Evolutionary conservation across 1,140 invertebrate genomes (phyloP), one percentile per base, ranked within the genome.

Genomic region (Oedothorax gibbosus): DNA sequence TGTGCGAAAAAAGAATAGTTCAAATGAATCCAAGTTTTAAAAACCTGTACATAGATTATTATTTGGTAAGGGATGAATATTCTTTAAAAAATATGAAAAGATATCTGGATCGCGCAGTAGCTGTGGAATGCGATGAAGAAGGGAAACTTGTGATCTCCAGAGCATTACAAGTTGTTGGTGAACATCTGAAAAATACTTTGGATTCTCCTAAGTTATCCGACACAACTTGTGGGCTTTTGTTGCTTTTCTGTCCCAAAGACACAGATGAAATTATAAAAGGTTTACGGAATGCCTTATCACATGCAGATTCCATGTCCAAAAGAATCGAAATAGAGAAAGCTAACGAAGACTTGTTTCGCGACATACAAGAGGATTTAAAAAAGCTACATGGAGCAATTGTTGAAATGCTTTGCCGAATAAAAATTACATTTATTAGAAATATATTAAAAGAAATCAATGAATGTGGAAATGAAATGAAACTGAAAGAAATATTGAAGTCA

Each of bases 201-300:
- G 80, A 83, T 65, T 73, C 80, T 10, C 80, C 80, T 9, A 83
- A 73, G 49, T 12, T 83, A 18, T 75, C 80, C 15, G 8, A 53
- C 18, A 10, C 54, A 0, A 83, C 71, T 4, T 14, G 80, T 21
- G 71, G 72, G 7, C 20, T 83, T 65, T 49, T 83, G 7, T 15
- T 83, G 12, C 21, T 54, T 35, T 51, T 71, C 20, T 18, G 56
- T 10, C 57, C 80, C 6, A 9, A 7, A 20, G 54, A 10, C 9
- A 64, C 71, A 0, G 54, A 35, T 15, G 50, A 73, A 50, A 53
- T 75, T 3, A 21, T 83, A n/a, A 20, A 12, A 65, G 71, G 65
- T 9, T n/a, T 73, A 5, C 69, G 80, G 15, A 21, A 83, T 65
- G 11, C 60, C 56, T n/a, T 83, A n/a, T 64, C 80, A 0, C 80